phyloP scores from a whole-genome alignment of 2,113 vertebrate species.

The Phocoena phocoena region DNA sequence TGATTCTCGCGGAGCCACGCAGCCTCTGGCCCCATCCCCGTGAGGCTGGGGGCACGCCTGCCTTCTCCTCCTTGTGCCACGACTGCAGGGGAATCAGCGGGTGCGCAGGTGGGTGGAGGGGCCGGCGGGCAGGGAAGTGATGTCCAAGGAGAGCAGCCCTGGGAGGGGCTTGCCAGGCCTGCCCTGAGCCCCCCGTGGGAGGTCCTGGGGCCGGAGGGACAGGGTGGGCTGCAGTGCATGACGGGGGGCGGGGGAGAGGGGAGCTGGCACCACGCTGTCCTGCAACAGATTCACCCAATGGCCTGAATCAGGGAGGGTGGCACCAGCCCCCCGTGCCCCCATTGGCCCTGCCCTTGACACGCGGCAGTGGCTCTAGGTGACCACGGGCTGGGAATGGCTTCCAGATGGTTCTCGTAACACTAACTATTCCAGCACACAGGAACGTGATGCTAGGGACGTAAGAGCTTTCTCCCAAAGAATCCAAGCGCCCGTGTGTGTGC shows the following conservation, averaged over 20 bases:
- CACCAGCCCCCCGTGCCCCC: too few relatives aligned
- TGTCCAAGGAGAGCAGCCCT: not conserved
- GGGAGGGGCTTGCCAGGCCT: not conserved
- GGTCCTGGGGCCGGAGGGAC: not conserved
- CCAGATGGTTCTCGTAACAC: accelerated
- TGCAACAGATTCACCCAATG: accelerated
- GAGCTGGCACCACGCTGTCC: accelerated
- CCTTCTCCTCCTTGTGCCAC: not conserved
- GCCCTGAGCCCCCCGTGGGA: not conserved
- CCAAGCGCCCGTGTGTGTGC: accelerated
- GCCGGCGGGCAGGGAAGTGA: not conserved
- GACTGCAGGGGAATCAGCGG: too few relatives aligned
- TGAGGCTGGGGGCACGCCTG: accelerated
- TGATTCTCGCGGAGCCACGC: accelerated
- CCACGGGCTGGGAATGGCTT: too few relatives aligned
- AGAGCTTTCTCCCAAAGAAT: not conserved
- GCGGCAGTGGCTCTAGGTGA: not conserved
- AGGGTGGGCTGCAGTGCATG: not conserved
- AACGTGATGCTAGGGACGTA: accelerated
- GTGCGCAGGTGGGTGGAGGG: accelerated
- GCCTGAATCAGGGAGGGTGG: too few relatives aligned
- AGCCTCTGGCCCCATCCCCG: not conserved
- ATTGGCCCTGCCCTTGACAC: accelerated
- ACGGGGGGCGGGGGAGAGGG: too few relatives aligned
- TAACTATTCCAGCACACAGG: accelerated